phyloP scores from a whole-genome alignment of 2,113 vertebrate genomes.

The Dromaius novaehollandiae region DNA sequence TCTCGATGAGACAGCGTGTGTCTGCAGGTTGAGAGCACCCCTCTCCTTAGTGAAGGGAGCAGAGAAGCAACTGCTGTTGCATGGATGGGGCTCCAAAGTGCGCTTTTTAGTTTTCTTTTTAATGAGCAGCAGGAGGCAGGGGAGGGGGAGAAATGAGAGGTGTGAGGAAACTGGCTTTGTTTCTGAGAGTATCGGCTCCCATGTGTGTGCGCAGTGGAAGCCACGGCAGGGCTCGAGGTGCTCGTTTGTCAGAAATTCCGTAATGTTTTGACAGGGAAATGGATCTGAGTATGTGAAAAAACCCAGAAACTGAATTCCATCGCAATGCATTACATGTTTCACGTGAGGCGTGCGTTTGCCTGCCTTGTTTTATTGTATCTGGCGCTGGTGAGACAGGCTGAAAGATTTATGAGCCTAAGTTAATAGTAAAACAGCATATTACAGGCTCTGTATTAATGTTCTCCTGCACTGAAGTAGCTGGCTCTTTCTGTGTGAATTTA shows the following conservation, averaged over 20 bases:
- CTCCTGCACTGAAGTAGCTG: constrained; percentile 2
- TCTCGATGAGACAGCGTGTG: background rate
- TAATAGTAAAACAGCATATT: constrained; percentile 43
- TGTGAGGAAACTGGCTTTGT: background rate
- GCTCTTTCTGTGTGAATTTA: constrained; percentile 35
- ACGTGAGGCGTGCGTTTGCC: fast-evolving
- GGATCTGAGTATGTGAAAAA: background rate
- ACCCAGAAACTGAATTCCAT: background rate
- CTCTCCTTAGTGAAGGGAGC: background rate
- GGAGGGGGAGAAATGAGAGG: background rate
- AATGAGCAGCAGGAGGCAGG: background rate
- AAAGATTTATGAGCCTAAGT: constrained; percentile 50
- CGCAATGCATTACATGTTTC: background rate
- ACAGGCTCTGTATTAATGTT: constrained; percentile 7
- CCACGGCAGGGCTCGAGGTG: background rate
- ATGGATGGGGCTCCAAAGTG: background rate
- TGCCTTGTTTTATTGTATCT: constrained; percentile 58
- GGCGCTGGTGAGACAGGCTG: constrained; percentile 6
- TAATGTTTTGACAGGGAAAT: background rate
- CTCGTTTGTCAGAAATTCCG: background rate
- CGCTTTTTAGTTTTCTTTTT: background rate
- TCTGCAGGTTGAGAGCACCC: background rate
- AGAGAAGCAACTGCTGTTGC: background rate
- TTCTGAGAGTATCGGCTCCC: background rate
- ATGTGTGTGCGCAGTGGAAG: background rate